Percentiles rank a stretch among this genome's conserved stretches.
Conservation (phyloP, 53 echinoderm and acorn worm genomes). For the Stichopus horrens region DNA sequence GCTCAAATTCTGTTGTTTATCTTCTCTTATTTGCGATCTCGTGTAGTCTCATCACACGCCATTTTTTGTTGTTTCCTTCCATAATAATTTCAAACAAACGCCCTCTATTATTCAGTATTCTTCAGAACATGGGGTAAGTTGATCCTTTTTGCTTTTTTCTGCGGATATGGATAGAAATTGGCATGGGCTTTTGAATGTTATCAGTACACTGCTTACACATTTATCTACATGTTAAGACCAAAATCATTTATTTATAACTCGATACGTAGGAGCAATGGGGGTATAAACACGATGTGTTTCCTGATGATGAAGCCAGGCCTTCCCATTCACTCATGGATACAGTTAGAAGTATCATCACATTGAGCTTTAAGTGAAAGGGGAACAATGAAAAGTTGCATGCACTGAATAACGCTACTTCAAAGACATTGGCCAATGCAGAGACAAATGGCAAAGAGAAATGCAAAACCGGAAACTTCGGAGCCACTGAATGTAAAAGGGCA, state of each 20-base stretch:
- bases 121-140: too few relatives aligned
- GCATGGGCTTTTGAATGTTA: background rate
- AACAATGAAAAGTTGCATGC: slow-evolving; percentile 10
- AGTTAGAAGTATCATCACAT: background rate
- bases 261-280: background rate
- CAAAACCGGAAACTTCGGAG: background rate
- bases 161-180: background rate
- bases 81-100: too few relatives aligned
- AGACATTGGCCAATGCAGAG: too few relatives aligned
- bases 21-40: too few relatives aligned
- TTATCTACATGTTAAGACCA: background rate
- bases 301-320: background rate
- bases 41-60: too few relatives aligned
- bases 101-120: too few relatives aligned
- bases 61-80: too few relatives aligned
- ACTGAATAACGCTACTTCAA: too few relatives aligned
- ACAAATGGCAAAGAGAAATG: too few relatives aligned
- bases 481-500: background rate
- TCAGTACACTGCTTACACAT: background rate
- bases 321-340: too few relatives aligned
- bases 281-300: background rate
- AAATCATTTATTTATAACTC: background rate
- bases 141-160: too few relatives aligned
- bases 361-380: slow-evolving; percentile 1
- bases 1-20: too few relatives aligned